Evolutionary conservation across 1,140 invertebrate genomes (phyloP), one percentile per base, ranked within the genome.

Genomic region (Hylaeus anthracinus): DNA sequence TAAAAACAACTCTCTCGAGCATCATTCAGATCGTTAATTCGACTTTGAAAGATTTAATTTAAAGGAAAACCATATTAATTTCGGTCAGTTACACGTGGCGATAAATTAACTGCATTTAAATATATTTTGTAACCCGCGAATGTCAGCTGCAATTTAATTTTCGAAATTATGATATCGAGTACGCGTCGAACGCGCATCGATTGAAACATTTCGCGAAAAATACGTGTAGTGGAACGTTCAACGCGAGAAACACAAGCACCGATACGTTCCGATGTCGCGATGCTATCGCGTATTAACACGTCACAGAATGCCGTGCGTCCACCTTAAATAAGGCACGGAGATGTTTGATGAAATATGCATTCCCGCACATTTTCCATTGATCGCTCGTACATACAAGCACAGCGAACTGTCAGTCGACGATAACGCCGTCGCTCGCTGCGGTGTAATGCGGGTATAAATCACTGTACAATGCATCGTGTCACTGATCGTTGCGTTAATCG

Each of bases 351-450:
- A 71, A 58, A 79, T 73, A 65, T 58, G 71, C 61, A 79, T 79
- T 79, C 64, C 71, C 77, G 64, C 77, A 79, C 71, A 73, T 72
- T 79, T 79, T 79, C 77, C 70, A 79, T 79, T 71, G 61, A 79
- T 79, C 70, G 71, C 15, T 6, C 58, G 51, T 14, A 15, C 48
- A 48, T 14, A 15, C 48, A 48, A 79, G 66, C 77, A 73, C 60
- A 66, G 37, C 2, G 41, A 73, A 56, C 61, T 58, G 77, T 14
- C 14, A 43, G 61, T 15, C 26, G 48, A 64, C 55, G 71, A 79
- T 79, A 79, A 65, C 71, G 70, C 51, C 9, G 14, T 41, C 48
- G 37, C 61, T n/a, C 69, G n/a, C 26, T 5, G 26, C 37, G 51
- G 48, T 58, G 12, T 45, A 58, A 15, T 65, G 51, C 61, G 41